Conservation (phyloP, 2,113 vertebrate genomes). For the Lycocorax pyrrhopterus region DNA sequence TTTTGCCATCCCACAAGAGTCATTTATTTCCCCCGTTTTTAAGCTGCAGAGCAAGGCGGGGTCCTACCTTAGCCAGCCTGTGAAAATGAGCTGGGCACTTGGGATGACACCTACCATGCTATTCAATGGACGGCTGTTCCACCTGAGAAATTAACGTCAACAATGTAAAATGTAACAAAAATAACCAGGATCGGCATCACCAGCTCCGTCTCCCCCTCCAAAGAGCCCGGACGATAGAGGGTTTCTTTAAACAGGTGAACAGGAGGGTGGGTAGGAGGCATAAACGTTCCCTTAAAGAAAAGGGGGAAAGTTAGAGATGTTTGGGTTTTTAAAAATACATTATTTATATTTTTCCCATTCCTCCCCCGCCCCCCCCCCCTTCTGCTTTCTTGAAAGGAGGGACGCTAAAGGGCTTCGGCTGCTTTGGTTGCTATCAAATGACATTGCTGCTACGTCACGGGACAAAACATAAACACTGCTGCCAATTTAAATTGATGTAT, state of each 20-base stretch:
- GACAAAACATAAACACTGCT: conserved; percentile 51
- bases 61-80: background rate
- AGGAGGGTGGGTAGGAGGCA: background rate
- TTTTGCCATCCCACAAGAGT: background rate
- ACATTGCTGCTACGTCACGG: conserved; percentile 52
- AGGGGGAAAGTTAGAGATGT: background rate
- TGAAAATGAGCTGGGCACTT: background rate
- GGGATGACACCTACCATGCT: background rate
- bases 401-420: background rate
- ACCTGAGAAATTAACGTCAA: background rate
- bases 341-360: background rate
- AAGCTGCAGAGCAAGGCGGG: background rate
- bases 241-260: background rate
- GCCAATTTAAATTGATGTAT: conserved; percentile 57
- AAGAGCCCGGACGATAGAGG: background rate
- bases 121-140: background rate
- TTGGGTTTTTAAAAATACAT: background rate
- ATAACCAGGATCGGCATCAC: background rate
- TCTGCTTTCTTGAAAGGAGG: background rate
- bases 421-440: conserved; percentile 30
- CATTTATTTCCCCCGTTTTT: background rate
- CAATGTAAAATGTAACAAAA: background rate
- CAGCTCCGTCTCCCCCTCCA: background rate
- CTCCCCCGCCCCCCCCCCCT: no score
- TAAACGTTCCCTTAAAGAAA: background rate